phyloP scores from a whole-genome alignment of 2,113 vertebrate species.

The Tricholaema leucomelas region DNA sequence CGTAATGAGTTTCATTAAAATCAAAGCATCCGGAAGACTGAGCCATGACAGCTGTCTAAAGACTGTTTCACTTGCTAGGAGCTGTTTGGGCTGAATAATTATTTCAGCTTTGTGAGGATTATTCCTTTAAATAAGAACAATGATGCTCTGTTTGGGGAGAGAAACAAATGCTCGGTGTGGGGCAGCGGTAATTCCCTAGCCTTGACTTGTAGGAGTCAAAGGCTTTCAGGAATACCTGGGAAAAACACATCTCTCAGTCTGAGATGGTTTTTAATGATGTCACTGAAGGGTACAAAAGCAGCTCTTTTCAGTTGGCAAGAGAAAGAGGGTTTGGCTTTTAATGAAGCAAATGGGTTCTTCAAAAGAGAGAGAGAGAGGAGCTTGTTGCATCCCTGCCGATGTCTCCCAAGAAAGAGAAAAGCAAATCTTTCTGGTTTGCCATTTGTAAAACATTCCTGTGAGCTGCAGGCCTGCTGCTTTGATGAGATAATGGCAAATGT shows the following conservation, averaged over 20 bases:
- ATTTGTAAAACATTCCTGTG: background rate
- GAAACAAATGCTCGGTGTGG: conserved; percentile 49
- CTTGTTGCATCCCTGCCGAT: background rate
- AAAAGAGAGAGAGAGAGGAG: background rate
- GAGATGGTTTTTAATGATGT: conserved; percentile 19
- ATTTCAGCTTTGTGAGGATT: conserved; percentile 70
- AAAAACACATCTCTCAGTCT: conserved; percentile 48
- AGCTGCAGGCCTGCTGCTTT: background rate
- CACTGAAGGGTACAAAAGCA: conserved; percentile 25
- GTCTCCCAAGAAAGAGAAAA: conserved; percentile 14
- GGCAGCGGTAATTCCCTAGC: background rate
- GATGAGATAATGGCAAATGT: background rate
- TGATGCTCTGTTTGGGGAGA: conserved; percentile 55
- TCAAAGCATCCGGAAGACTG: conserved; percentile 78
- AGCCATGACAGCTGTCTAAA: conserved; percentile 78
- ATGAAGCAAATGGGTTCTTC: conserved; percentile 29
- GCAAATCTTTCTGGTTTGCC: background rate
- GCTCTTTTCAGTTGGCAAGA: conserved; percentile 35
- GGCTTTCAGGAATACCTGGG: conserved; percentile 68
- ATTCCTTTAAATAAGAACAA: conserved; percentile 74
- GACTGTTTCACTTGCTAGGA: conserved; percentile 73
- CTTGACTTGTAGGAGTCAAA: conserved; percentile 29
- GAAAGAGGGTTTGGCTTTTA: conserved; percentile 28
- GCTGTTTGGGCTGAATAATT: conserved; percentile 77
- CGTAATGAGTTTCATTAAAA: conserved; percentile 82